Evolutionary conservation across 2,797 vertebrate genomes (phyloP).

Genomic region (Ptychadena robeensis): DNA sequence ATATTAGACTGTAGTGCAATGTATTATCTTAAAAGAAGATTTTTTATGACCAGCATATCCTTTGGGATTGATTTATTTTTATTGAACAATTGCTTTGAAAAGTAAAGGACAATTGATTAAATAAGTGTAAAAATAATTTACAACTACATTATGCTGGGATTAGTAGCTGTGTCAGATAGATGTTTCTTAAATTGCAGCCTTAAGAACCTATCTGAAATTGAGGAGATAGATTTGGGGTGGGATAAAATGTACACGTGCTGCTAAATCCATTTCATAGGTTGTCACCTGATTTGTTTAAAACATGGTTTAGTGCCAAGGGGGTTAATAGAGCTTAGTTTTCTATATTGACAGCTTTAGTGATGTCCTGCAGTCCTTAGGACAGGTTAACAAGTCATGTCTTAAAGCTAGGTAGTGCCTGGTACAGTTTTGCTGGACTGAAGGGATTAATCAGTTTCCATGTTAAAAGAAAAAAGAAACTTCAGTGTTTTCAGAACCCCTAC

Average conservation of each 20-base stretch:
- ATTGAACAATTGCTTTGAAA: not conserved
- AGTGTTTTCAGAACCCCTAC: slow-evolving; percentile 35
- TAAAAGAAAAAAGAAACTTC: slow-evolving; percentile 29
- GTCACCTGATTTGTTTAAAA: slow-evolving; percentile 73
- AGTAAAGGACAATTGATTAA: not conserved
- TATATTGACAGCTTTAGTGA: slow-evolving; percentile 10
- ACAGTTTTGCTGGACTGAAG: slow-evolving; percentile 15
- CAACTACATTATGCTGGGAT: slow-evolving; percentile 22
- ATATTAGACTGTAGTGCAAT: not conserved
- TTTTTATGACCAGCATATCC: not conserved
- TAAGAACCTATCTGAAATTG: slow-evolving; percentile 74
- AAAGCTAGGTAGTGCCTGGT: slow-evolving; percentile 30
- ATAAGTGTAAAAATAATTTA: not conserved
- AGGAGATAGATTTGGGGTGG: not conserved
- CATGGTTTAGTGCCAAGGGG: slow-evolving; percentile 45
- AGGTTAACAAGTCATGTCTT: slow-evolving; percentile 36
- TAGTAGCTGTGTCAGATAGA: slow-evolving; percentile 90
- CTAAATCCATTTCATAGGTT: slow-evolving; percentile 6
- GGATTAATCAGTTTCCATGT: slow-evolving; percentile 37
- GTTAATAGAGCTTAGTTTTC: slow-evolving; percentile 29
- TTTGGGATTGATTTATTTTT: not conserved
- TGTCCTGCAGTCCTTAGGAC: slow-evolving; percentile 3
- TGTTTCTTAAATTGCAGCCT: slow-evolving; percentile 84
- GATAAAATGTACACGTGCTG: not conserved
- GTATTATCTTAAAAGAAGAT: not conserved